A percentile compares a stretch with the other conserved stretches of the same genome.
Conservation (phyloP, 1,140 invertebrate genomes). For the Trachymyrmex cornetzi region DNA sequence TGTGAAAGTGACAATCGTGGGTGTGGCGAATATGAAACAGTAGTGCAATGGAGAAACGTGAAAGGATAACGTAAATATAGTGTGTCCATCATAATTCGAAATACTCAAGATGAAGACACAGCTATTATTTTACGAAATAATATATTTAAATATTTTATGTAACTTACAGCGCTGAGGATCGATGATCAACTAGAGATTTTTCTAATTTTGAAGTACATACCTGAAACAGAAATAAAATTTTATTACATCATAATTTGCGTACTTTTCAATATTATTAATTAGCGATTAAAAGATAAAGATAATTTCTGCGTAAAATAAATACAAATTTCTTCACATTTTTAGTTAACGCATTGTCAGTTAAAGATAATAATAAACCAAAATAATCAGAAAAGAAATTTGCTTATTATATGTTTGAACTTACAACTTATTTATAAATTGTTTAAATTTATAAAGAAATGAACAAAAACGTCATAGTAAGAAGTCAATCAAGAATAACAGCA, state of each 20-base stretch:
- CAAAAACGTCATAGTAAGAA: background rate
- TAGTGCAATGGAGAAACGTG: background rate
- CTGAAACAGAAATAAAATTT: conserved; percentile 57
- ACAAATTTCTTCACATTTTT: background rate
- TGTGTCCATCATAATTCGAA: conserved; percentile 12
- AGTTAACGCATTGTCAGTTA: background rate
- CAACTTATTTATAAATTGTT: background rate
- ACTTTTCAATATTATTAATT: background rate
- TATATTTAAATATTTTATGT: conserved; percentile 24
- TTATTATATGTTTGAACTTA: background rate
- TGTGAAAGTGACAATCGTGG: conserved; percentile 41
- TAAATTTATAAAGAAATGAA: background rate
- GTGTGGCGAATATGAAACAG: conserved; percentile 36
- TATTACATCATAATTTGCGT: background rate
- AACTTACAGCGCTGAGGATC: conserved; percentile 30
- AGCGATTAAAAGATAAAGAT: background rate
- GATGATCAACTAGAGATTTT: background rate
- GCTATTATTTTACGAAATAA: background rate
- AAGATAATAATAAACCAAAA: background rate
- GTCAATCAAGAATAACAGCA: background rate
- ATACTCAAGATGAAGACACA: background rate
- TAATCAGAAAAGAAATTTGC: background rate
- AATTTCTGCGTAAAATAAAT: conserved; percentile 8
- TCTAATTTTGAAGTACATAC: conserved; percentile 35
- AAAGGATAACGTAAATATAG: conserved; percentile 37